phyloP scores from a whole-genome alignment of 2,797 vertebrate species.

The Sternarchorhynchus goeldii region DNA sequence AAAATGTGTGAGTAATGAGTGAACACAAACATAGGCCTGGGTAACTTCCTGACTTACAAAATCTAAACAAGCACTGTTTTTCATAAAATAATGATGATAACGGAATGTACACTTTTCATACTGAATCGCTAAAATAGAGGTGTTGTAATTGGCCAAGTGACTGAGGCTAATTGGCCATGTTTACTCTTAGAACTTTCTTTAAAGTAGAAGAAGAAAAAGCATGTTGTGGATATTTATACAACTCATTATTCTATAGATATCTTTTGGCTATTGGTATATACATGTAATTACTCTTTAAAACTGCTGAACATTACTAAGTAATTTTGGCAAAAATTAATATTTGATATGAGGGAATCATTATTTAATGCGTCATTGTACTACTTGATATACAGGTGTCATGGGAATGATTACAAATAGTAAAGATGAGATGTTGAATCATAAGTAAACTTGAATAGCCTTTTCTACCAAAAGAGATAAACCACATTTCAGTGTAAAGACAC shows the following conservation, averaged over 20 bases:
- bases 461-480: background rate
- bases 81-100: background rate
- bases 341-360: no score
- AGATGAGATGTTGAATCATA: background rate
- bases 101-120: background rate
- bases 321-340: background rate
- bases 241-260: no score
- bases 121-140: background rate
- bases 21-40: background rate
- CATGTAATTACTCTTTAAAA: no score
- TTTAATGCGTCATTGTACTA: no score
- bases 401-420: background rate
- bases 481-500: background rate
- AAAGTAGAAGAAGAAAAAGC: no score
- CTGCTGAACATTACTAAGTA: no score
- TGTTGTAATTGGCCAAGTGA: background rate
- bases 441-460: background rate
- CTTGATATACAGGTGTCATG: background rate
- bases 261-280: no score
- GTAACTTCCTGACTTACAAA: conserved; percentile 2
- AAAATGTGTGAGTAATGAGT: conserved; percentile 6
- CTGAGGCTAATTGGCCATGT: background rate
- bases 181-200: background rate
- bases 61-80: background rate
- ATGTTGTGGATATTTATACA: no score